Percentiles rank a stretch among this genome's conserved stretches.
phyloP scores from a whole-genome alignment of 1,140 invertebrate species.

The Drosophila truncata region DNA sequence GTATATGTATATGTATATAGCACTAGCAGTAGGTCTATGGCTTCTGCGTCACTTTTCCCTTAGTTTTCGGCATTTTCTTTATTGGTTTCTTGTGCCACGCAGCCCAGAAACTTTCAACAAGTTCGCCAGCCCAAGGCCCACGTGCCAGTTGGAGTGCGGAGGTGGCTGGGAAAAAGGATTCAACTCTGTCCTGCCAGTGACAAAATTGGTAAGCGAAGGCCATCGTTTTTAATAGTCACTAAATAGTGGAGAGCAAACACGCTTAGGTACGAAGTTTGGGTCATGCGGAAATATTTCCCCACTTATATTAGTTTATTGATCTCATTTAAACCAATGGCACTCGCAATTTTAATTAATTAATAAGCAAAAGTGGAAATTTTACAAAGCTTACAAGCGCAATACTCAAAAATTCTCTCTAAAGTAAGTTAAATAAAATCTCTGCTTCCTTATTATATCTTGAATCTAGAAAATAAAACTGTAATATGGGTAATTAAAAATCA shows the following conservation, averaged over 20 bases:
- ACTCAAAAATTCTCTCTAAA: no score
- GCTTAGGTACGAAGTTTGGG: not conserved
- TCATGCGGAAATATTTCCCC: not conserved
- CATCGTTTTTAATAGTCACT: conserved; percentile 50
- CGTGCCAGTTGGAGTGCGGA: not conserved
- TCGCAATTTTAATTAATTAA: not conserved
- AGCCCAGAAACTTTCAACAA: conserved; percentile 58
- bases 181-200: conserved; percentile 26
- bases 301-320: not conserved
- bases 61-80: conserved; percentile 73
- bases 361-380: no score
- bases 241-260: conserved; percentile 26
- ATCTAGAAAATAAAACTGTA: not conserved
- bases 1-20: conserved; percentile 8
- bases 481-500: not conserved
- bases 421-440: no score
- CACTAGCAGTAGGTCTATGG: conserved; percentile 26
- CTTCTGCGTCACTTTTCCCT: conserved; percentile 51
- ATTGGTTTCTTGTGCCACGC: conserved; percentile 65
- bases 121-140: conserved; percentile 16
- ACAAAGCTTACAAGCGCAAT: no score
- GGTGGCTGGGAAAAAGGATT: conserved; percentile 9
- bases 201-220: conserved; percentile 30
- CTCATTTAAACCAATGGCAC: not conserved
- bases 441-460: no score